A percentile compares a stretch with the other conserved stretches of the same genome.
Conservation (phyloP, 2,888 invertebrate genomes). For the Liposcelis brunnea region DNA sequence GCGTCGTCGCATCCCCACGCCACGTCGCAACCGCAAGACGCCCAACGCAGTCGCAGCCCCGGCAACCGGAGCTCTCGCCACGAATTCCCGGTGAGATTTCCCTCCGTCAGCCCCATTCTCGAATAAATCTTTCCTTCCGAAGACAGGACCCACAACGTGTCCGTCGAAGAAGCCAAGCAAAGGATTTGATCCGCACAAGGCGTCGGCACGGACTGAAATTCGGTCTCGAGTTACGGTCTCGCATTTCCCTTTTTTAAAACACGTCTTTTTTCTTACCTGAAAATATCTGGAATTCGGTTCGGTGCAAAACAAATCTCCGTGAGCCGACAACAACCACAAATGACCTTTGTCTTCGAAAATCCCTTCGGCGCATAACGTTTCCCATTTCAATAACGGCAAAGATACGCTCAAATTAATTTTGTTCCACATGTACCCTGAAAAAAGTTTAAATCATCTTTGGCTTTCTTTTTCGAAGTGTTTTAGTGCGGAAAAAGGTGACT, state of each 20-base stretch:
- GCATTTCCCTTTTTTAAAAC: too few species aligned
- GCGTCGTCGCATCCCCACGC: slow-evolving; percentile 32
- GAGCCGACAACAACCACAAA: slow-evolving; percentile 26
- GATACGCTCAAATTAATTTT: slow-evolving; percentile 13
- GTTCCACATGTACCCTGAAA: slow-evolving; percentile 4
- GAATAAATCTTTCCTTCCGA: slow-evolving; percentile 27
- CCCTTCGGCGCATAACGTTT: slow-evolving; percentile 20
- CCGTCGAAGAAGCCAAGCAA: slow-evolving; percentile 25
- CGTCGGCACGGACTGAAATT: slow-evolving; percentile 15
- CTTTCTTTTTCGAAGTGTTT: too few species aligned
- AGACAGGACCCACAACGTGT: slow-evolving; percentile 30
- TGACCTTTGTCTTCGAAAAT: slow-evolving; percentile 23
- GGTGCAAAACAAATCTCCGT: slow-evolving; percentile 25
- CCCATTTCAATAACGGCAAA: slow-evolving; percentile 18
- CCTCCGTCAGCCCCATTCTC: slow-evolving; percentile 26
- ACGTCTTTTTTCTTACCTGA: too few species aligned
- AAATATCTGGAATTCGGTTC: slow-evolving; percentile 15
- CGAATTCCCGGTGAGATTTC: slow-evolving; percentile 24
- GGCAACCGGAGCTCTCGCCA: slow-evolving; percentile 26
- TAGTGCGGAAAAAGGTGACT: too few species aligned
- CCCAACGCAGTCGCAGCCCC: slow-evolving; percentile 23
- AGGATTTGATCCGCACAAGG: slow-evolving; percentile 16
- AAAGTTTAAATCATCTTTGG: too few species aligned
- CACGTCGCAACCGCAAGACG: slow-evolving; percentile 28
- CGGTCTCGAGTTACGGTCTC: too few species aligned